These are phyloP conservation scores for Orthonychiurus folsomi DNA, from an alignment of 2,888 invertebrate genomes.

Conservation along the genomic window DNA sequence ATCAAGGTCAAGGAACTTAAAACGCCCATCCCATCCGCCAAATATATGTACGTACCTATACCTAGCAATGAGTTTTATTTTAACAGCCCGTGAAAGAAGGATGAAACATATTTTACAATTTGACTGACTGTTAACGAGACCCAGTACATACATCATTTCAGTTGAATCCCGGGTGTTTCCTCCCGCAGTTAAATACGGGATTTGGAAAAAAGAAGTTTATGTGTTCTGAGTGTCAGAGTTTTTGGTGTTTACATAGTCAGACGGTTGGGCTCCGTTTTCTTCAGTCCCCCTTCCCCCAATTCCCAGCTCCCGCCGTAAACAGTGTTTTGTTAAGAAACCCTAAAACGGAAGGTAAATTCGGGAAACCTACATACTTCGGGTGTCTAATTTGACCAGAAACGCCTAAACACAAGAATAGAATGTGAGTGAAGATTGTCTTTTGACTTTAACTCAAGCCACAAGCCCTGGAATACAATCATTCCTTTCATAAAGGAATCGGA, in stretches of 20 bases:
- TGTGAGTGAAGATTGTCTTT: too few species aligned
- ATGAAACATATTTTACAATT: too few species aligned
- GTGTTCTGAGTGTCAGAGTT: neutral
- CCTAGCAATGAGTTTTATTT: neutral
- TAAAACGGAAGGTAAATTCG: neutral
- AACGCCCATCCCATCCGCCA: neutral
- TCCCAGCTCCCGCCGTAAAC: too few species aligned
- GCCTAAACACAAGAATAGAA: too few species aligned
- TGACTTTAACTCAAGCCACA: too few species aligned
- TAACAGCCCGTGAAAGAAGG: neutral
- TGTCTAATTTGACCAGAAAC: neutral
- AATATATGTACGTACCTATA: neutral
- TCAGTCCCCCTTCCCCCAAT: neutral
- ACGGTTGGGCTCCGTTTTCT: too few species aligned
- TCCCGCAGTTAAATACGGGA: too few species aligned
- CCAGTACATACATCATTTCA: too few species aligned
- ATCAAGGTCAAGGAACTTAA: neutral
- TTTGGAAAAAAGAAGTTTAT: too few species aligned
- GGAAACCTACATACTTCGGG: neutral
- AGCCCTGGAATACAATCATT: neutral
- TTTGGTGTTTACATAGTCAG: neutral
- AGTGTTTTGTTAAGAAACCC: neutral
- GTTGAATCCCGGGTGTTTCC: too few species aligned
- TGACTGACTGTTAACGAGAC: neutral
- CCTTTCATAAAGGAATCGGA: too few species aligned